Evolutionary conservation across 2,797 vertebrate genomes (phyloP).

Genomic region (Sphaeramia orbicularis): DNA sequence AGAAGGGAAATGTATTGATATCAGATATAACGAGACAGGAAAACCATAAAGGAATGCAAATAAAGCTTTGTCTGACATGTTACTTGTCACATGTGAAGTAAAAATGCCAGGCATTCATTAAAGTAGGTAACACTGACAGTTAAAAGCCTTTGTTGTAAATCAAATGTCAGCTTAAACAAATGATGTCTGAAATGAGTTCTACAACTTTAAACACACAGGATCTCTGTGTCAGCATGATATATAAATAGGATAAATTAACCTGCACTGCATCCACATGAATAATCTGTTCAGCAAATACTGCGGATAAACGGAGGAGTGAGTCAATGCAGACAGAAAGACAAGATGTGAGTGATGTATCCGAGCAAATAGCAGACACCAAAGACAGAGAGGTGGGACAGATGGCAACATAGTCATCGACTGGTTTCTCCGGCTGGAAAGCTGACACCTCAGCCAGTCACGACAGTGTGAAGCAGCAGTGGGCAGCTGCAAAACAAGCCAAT

Average conservation of each 20-base stretch:
- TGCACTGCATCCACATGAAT: slow-evolving; percentile 39
- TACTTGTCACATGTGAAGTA: not conserved
- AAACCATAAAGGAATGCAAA: not conserved
- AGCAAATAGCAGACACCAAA: slow-evolving; percentile 37
- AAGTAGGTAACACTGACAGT: slow-evolving; percentile 3
- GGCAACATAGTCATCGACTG: slow-evolving; percentile 45
- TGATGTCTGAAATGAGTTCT: slow-evolving; percentile 1
- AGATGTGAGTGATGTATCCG: slow-evolving; percentile 35
- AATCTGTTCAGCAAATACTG: slow-evolving; percentile 32
- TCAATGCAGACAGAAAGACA: slow-evolving; percentile 7
- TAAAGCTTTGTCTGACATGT: slow-evolving; percentile 12
- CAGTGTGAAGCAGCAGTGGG: slow-evolving; percentile 40
- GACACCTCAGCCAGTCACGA: slow-evolving; percentile 23
- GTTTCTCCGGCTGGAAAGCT: slow-evolving; percentile 35
- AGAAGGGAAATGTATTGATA: not conserved
- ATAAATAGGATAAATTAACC: slow-evolving; percentile 51
- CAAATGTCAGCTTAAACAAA: slow-evolving; percentile 19
- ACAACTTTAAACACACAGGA: slow-evolving; percentile 14
- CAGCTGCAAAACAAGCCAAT: slow-evolving; percentile 44
- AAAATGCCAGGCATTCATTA: slow-evolving; percentile 5
- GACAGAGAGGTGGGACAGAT: slow-evolving; percentile 56
- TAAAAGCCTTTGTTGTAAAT: slow-evolving; percentile 5
- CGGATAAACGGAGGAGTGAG: slow-evolving; percentile 41
- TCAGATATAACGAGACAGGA: not conserved
- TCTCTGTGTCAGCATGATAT: slow-evolving; percentile 38